Conservation (phyloP, 2,888 invertebrate genomes). For the Lordiphosa andalusiaca region DNA sequence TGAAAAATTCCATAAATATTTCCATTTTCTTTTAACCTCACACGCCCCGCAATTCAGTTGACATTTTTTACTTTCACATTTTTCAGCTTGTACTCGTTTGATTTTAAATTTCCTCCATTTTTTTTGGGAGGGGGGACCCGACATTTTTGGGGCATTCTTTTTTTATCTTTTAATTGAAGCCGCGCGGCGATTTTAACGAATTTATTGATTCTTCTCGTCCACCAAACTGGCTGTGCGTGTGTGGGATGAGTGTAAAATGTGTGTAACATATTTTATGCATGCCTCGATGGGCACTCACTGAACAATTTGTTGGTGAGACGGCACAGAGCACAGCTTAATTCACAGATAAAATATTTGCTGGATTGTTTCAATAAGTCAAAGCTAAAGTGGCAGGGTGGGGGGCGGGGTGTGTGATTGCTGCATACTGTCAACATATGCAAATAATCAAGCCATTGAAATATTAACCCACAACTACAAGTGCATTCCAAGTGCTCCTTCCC, state of each 20-base stretch:
- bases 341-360: slow-evolving; percentile 5
- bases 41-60: slow-evolving; percentile 20
- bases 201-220: slow-evolving; percentile 17
- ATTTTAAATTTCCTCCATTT: slow-evolving; percentile 25
- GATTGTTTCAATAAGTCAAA: slow-evolving; percentile 10
- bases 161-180: slow-evolving; percentile 32
- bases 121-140: slow-evolving; percentile 3
- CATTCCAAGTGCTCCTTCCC: slow-evolving; percentile 12
- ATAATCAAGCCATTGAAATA: slow-evolving; percentile 17
- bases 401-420: not conserved
- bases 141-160: slow-evolving; percentile 13
- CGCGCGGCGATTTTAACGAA: slow-evolving; percentile 31
- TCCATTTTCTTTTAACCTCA: not conserved
- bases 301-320: slow-evolving; percentile 24
- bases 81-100: slow-evolving; percentile 7
- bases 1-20: slow-evolving; percentile 2
- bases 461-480: slow-evolving; percentile 20
- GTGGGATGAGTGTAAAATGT: slow-evolving; percentile 12
- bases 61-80: slow-evolving; percentile 6
- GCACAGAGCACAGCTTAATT: slow-evolving; percentile 15
- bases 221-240: not conserved
- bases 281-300: slow-evolving; percentile 38
- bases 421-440: slow-evolving; percentile 18
- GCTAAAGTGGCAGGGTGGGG: not conserved
- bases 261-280: slow-evolving; percentile 46